These are phyloP conservation scores for Allygus modestus DNA, from an alignment of 2,888 invertebrate species.

Conservation along the genomic window DNA sequence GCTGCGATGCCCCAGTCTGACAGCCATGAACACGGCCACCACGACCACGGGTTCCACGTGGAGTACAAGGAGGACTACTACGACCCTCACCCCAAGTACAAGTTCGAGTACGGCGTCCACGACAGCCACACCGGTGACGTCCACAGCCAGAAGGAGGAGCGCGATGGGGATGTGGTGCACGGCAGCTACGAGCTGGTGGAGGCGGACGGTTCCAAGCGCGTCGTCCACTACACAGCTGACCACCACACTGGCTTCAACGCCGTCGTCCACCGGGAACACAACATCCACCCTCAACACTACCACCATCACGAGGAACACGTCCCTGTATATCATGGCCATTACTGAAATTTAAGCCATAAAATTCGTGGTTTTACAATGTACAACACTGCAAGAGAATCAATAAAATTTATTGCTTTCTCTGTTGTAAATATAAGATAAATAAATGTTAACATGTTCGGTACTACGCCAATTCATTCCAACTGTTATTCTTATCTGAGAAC, in stretches of 20 bases:
- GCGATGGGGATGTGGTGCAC: slow-evolving; percentile 76
- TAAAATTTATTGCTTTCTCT: too few relatives aligned
- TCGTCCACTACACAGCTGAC: slow-evolving; percentile 56
- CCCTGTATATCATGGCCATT: too few relatives aligned
- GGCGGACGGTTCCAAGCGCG: slow-evolving; percentile 55
- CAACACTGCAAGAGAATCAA: too few relatives aligned
- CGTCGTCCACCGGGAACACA: slow-evolving; percentile 68
- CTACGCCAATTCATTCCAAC: too few relatives aligned
- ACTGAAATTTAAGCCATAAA: too few relatives aligned
- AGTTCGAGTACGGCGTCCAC: slow-evolving; percentile 63
- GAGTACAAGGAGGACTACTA: slow-evolving; percentile 71
- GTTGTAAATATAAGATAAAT: too few relatives aligned
- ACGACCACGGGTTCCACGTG: slow-evolving; percentile 73
- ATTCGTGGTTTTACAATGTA: too few relatives aligned
- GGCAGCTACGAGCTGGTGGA: slow-evolving; percentile 51
- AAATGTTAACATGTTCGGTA: too few relatives aligned
- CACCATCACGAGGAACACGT: slow-evolving; percentile 11
- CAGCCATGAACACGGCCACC: not conserved
- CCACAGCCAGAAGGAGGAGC: slow-evolving; percentile 77
- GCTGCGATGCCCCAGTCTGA: too few relatives aligned
- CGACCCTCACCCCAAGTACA: slow-evolving; percentile 67
- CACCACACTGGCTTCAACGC: slow-evolving; percentile 59
- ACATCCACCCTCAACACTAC: slow-evolving; percentile 59
- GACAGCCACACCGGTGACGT: slow-evolving; percentile 86
- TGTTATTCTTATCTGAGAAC: too few relatives aligned